Conservation (phyloP, 2,113 vertebrate genomes). For the Cyanocitta stelleri region DNA sequence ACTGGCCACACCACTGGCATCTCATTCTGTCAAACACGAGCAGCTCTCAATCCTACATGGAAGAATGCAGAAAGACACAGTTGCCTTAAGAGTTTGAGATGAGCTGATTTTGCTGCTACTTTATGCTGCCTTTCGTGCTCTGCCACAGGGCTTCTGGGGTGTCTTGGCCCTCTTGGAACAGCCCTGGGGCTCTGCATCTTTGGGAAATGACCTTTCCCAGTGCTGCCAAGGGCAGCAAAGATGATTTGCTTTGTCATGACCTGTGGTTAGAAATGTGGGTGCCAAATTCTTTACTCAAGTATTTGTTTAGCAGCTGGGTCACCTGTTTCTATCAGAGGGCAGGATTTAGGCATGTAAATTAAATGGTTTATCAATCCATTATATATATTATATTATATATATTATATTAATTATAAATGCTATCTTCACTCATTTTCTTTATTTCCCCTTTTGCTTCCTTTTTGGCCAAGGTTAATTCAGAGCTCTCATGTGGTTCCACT, state of each 20-base stretch:
- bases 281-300: background rate
- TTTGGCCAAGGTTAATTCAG: background rate
- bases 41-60: background rate
- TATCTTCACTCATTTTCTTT: background rate
- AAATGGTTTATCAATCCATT: background rate
- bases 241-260: background rate
- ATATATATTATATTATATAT: too few relatives aligned
- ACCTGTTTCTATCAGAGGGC: background rate
- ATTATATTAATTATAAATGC: background rate
- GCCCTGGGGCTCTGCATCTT: background rate
- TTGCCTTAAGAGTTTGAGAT: background rate
- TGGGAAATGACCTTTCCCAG: background rate
- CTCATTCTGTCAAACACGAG: background rate
- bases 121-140: fast-evolving
- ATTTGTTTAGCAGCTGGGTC: background rate
- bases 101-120: background rate
- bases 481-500: background rate
- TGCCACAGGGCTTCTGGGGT: background rate
- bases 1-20: background rate
- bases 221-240: background rate
- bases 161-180: background rate
- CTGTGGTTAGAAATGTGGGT: background rate
- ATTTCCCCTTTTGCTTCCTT: background rate
- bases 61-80: background rate
- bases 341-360: background rate